Base-by-base conservation (phyloP, 2,113 vertebrate genomes). In the Galemys pyrenaicus region DNA sequence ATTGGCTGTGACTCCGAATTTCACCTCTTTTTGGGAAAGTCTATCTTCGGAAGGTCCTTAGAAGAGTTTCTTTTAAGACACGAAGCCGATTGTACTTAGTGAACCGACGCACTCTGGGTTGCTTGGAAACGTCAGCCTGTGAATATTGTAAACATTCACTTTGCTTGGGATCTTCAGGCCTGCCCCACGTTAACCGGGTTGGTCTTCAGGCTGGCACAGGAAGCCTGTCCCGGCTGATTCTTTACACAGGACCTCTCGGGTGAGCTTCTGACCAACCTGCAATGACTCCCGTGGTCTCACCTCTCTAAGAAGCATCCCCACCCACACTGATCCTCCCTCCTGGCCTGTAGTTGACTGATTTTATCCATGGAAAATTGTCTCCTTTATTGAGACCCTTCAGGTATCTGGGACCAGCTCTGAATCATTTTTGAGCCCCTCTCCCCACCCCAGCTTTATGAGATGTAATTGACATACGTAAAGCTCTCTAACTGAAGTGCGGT, bases 11-110 rank as follows among this genome's bases (percentile, higher is more conserved):
- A 80, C 28, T 58, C 60, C 37, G 80, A 71, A 5, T 26, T 26
- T 75, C 28, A 6, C 73, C 35, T 70, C 75, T 87, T 92, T 93
- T 46, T 71, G 46, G 70, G 92, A 90, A 93, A 96, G 26, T 70
- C 75, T 87, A 49, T 8, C 26, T 65, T 75, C 39, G 56, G 62
- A 84, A 87, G 68, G 37, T 51, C 78, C 39, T 64, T 75, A 39
- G 75, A 84, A 70, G 17, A 82, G 5, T 11, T 64, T 44, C 54
- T 75, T 86, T 39, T 64, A 75, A 83, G 51, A 65, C 44, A 3
- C 75, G 2, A 70, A 16, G 17, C 60, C 0, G 16, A 30, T 56
- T 7, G 35, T 46, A 46, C 32, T 87, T 65, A 60, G 49, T 4
- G 7, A 87, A 80, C 92, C 84, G 71, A 32, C 49, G 58, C 56